A percentile compares a stretch with the other conserved stretches of the same genome.
Conservation (phyloP, 2,113 vertebrate genomes). For the Entomyzon cyanotis region DNA sequence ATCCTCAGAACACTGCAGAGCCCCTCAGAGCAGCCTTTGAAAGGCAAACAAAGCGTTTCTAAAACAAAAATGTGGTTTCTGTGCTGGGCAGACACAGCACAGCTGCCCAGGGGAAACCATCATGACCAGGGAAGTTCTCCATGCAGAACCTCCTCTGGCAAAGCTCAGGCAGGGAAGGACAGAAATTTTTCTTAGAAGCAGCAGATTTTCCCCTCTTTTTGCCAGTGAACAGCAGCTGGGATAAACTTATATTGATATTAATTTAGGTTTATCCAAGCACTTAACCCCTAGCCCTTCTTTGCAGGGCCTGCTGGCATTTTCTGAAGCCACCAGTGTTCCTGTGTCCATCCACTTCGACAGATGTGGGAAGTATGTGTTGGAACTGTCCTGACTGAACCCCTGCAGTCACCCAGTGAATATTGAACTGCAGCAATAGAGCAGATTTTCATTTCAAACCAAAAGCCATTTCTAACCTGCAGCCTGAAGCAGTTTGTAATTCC, state of each 20-base stretch:
- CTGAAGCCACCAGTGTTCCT: slow-evolving; percentile 78
- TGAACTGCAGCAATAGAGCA: not conserved
- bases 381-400: not conserved
- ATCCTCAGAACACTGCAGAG: not conserved
- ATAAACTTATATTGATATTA: not conserved
- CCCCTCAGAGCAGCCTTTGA: not conserved
- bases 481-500: not conserved
- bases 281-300: not conserved
- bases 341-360: slow-evolving; percentile 81
- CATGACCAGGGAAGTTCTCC: rapidly evolving
- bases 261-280: not conserved
- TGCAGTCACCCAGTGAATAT: not conserved
- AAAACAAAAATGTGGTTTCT: not conserved
- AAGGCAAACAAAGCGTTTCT: not conserved
- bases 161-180: not conserved
- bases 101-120: not conserved
- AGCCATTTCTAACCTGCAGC: not conserved
- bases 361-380: slow-evolving; percentile 82
- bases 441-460: too few species aligned
- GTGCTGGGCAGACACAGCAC: not conserved
- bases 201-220: not conserved
- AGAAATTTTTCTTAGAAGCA: not conserved
- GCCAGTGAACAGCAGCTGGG: not conserved
- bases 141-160: not conserved
- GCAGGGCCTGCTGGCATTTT: slow-evolving; percentile 87